Percentiles rank a stretch among this genome's conserved stretches.
These are phyloP conservation scores for Apeltes quadracus DNA, from an alignment of 2,113 vertebrate genomes.

Conservation along the genomic window DNA sequence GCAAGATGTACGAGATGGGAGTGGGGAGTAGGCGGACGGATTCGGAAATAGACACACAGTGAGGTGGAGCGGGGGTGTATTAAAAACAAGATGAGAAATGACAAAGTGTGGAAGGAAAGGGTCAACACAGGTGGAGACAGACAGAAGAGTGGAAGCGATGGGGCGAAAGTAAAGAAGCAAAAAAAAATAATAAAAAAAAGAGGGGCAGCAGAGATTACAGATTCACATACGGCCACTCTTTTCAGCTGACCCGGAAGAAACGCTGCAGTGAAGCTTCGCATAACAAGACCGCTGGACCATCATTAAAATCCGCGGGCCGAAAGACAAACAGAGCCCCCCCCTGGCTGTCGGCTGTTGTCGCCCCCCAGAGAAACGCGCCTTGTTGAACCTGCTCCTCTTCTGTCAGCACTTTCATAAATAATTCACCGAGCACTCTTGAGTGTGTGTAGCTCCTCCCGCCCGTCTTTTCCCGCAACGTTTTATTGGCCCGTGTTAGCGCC, in stretches of 20 bases:
- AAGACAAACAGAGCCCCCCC: slow-evolving; percentile 64
- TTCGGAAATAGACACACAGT: slow-evolving; percentile 16
- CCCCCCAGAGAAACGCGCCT: slow-evolving; percentile 60
- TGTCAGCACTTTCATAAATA: slow-evolving; percentile 80
- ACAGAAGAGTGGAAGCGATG: slow-evolving; percentile 20
- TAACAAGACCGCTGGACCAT: slow-evolving; percentile 71
- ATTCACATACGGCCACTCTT: slow-evolving; percentile 54
- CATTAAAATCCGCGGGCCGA: slow-evolving; percentile 72
- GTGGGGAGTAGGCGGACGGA: slow-evolving; percentile 23
- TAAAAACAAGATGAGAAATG: slow-evolving; percentile 25
- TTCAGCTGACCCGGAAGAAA: slow-evolving; percentile 71
- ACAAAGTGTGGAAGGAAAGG: slow-evolving; percentile 23
- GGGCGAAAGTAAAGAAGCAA: neutral
- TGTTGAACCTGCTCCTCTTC: slow-evolving; percentile 71
- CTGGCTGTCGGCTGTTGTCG: slow-evolving; percentile 59
- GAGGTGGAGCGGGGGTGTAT: neutral
- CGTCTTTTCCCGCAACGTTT: slow-evolving; percentile 49
- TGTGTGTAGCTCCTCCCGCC: slow-evolving; percentile 15
- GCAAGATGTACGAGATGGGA: slow-evolving; percentile 31
- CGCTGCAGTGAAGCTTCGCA: slow-evolving; percentile 51
- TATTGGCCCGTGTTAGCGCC: slow-evolving; percentile 47
- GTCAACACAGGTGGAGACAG: neutral
- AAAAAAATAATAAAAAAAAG: slow-evolving; percentile 1
- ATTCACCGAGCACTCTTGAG: slow-evolving; percentile 70
- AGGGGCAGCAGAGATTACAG: slow-evolving; percentile 47